phyloP scores from a whole-genome alignment of 2,797 vertebrate species.

The Anomalospiza imberbis region DNA sequence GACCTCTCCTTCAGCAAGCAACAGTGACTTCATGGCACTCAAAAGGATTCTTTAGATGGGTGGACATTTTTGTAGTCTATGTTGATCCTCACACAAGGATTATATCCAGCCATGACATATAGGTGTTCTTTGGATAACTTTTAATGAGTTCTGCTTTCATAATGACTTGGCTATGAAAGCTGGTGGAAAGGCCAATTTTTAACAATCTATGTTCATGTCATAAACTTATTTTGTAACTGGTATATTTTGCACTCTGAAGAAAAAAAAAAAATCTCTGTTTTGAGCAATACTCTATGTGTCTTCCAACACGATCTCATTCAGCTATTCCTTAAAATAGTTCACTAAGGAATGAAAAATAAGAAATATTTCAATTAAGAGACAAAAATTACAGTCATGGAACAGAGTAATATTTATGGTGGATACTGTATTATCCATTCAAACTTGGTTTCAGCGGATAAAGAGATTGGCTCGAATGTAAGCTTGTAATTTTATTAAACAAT shows the following conservation, averaged over 20 bases:
- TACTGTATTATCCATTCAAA: background rate
- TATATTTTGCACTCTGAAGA: background rate
- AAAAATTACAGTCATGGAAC: background rate
- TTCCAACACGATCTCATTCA: background rate
- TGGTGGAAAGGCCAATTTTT: background rate
- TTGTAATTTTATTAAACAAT: background rate
- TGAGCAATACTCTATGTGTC: background rate
- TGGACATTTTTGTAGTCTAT: background rate
- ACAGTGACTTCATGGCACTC: background rate
- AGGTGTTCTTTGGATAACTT: background rate
- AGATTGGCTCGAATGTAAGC: background rate
- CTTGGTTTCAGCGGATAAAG: background rate
- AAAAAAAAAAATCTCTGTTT: background rate
- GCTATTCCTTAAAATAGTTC: background rate
- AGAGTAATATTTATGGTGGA: background rate
- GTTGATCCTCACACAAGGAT: background rate
- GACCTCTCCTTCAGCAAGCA: background rate
- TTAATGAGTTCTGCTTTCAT: background rate
- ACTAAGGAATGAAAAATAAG: background rate
- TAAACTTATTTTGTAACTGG: background rate
- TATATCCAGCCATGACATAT: background rate
- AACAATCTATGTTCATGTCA: background rate
- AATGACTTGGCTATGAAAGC: background rate
- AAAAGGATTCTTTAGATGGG: background rate
- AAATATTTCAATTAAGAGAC: background rate